phyloP scores from a whole-genome alignment of 30 jellyfish, hydroid and myxozoan genomes.

The Turritopsis rubra region DNA sequence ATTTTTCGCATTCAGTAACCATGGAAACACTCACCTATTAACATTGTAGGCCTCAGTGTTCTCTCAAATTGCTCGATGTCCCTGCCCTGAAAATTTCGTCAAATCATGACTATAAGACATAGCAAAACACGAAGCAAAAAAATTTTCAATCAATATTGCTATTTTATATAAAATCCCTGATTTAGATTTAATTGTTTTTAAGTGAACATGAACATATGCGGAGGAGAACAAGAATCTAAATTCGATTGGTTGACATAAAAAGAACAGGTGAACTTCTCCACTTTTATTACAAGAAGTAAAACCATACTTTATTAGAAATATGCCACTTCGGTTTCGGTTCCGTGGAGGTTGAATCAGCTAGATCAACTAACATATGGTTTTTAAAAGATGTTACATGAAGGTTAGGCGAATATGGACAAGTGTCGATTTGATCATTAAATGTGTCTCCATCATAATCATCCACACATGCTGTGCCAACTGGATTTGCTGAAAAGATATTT shows the following conservation, averaged over 20 bases:
- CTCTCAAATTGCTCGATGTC: conserved; percentile 59
- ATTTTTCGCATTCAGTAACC: no score
- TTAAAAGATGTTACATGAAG: conserved; percentile 57
- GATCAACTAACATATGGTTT: conserved; percentile 50
- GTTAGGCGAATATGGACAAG: conserved; percentile 56
- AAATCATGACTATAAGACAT: not conserved
- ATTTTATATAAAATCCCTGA: no score
- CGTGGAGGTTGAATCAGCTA: conserved; percentile 42
- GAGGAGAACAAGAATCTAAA: not conserved
- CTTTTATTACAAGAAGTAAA: not conserved
- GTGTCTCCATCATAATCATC: conserved; percentile 83
- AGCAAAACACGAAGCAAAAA: no score
- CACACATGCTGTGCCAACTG: conserved; percentile 82
- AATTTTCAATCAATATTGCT: no score
- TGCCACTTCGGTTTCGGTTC: conserved; percentile 82
- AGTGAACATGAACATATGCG: not conserved
- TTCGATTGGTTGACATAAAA: not conserved
- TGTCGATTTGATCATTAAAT: conserved; percentile 32
- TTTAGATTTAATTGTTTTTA: no score
- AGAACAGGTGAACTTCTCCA: not conserved
- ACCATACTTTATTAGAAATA: conserved; percentile 29
- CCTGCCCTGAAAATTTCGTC: conserved; percentile 47
- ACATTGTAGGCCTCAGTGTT: conserved; percentile 65
- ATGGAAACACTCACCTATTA: conserved; percentile 45
- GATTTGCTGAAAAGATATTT: no score